These are phyloP conservation scores for Thecocarcelia acutangulata DNA, from an alignment of 2,888 invertebrate species.

Conservation along the genomic window DNA sequence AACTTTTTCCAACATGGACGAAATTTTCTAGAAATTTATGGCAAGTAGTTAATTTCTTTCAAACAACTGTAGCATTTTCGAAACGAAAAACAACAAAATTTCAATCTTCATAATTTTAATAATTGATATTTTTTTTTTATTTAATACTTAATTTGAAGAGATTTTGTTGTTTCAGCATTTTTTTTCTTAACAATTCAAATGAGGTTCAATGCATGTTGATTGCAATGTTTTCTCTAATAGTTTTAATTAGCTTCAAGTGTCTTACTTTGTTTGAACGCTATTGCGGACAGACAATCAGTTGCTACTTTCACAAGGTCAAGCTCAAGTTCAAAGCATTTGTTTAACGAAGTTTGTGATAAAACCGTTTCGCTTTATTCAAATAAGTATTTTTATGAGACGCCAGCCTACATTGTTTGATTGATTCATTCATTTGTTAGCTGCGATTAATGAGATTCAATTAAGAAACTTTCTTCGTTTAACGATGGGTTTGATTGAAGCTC, in stretches of 20 bases:
- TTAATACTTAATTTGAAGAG: constrained; percentile 18
- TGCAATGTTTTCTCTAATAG: constrained; percentile 30
- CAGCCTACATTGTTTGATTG: constrained; percentile 15
- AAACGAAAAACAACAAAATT: constrained; percentile 1
- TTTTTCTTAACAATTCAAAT: constrained; percentile 38
- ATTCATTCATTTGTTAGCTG: constrained; percentile 9
- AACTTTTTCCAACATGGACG: constrained; percentile 10
- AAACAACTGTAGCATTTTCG: constrained; percentile 9
- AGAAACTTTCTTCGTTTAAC: neutral
- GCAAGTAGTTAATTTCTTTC: constrained; percentile 12
- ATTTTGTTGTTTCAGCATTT: constrained; percentile 43
- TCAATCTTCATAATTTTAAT: constrained; percentile 4
- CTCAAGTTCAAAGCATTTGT: constrained; percentile 75
- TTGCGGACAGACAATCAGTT: constrained; percentile 43
- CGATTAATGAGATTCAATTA: neutral
- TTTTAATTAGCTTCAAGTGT: neutral
- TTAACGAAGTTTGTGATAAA: constrained; percentile 51
- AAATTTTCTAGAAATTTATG: constrained; percentile 23
- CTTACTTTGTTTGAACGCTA: neutral
- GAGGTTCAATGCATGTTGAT: constrained; percentile 47
- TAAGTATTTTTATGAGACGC: constrained; percentile 32
- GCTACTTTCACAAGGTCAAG: constrained; percentile 76
- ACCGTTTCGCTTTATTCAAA: neutral
- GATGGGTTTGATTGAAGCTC: too few relatives aligned
- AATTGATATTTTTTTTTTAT: constrained; percentile 7